Base-by-base conservation (phyloP, 1,140 invertebrate genomes). In the Nymphalis io region DNA sequence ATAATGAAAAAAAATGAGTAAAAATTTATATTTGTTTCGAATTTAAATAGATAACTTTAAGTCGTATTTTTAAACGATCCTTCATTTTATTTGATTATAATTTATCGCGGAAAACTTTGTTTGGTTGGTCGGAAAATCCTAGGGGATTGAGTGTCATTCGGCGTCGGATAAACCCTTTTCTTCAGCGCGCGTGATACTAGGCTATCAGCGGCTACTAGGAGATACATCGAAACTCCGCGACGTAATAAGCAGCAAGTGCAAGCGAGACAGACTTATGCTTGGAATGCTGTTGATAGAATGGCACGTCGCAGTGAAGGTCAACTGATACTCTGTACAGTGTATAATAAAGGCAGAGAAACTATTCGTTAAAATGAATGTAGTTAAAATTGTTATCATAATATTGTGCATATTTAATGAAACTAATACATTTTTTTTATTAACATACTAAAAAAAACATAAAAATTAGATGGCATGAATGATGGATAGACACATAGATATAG, bases 121-220 rank as follows among this genome's bases (percentile, higher is more conserved):
- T 76, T 74, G 27, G 70, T 78, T 64, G 74, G 73, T 80, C 81
- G 86, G 86, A 89, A 88, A 88, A 88, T 89, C 82, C 83, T 87
- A 84, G 83, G 79, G 86, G 81, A 80, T 79, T 73, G 74, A 76
- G 76, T 76, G 82, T 81, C 73, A 81, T 74, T 83, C 79, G 79
- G 85, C 88, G 85, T 90, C 89, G 89, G 89, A 91, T 91, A 91
- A 91, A 91, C 89, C 88, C 89, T 91, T 90, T 91, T 91, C 89
- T 90, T 90, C 88, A 89, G 89, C 89, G 89, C 89, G 89, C 89
- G 84, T 85, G 89, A 87, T 90, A 91, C 89, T 88, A 91, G 89
- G 88, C 82, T 75, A 79, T 61, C 87, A 90, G 82, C 72, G 75
- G 70, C 48, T 53, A 40, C 65, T 76, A 87, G 79, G 84, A 91